phyloP scores from a whole-genome alignment of 2,888 invertebrate genomes.

The Meganola albula region DNA sequence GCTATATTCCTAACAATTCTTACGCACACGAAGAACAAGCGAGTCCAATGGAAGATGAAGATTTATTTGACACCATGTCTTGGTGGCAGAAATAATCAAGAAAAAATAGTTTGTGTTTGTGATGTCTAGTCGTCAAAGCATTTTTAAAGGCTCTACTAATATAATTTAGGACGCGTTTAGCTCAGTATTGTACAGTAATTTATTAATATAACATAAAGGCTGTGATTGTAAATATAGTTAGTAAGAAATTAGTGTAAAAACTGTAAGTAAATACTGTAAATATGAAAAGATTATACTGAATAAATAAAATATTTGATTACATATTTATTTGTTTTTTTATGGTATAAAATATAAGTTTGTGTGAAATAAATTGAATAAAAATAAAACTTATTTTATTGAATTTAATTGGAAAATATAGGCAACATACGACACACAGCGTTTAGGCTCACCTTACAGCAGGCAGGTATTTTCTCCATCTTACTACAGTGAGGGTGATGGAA shows the following conservation, averaged over 20 bases:
- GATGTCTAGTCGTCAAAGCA: constrained; percentile 39
- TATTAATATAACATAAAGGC: constrained; percentile 17
- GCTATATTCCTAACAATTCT: constrained; percentile 34
- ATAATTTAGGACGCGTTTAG: neutral
- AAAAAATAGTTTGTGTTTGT: constrained; percentile 10
- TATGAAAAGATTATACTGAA: constrained; percentile 22
- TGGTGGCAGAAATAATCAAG: constrained; percentile 85
- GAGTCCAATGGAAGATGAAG: constrained; percentile 88
- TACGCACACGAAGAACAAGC: constrained; percentile 59
- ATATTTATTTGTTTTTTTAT: constrained; percentile 10
- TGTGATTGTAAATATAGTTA: constrained; percentile 24
- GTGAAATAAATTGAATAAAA: constrained; percentile 1
- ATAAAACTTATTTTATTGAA: neutral
- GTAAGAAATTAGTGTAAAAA: too few relatives aligned
- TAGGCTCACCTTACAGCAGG: too few relatives aligned
- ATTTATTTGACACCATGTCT: constrained; percentile 87
- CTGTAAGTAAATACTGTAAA: too few relatives aligned
- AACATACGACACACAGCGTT: too few relatives aligned
- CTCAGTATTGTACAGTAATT: constrained; percentile 10
- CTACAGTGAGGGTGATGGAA: too few relatives aligned
- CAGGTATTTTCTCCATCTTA: too few relatives aligned
- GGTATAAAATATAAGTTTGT: neutral
- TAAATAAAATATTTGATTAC: constrained; percentile 17
- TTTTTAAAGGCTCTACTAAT: neutral
- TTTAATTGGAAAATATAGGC: too few relatives aligned